Percentiles rank a stretch among this genome's conserved stretches.
Conservation (phyloP, 1,140 invertebrate species). For the Calephelis virginiensis region DNA sequence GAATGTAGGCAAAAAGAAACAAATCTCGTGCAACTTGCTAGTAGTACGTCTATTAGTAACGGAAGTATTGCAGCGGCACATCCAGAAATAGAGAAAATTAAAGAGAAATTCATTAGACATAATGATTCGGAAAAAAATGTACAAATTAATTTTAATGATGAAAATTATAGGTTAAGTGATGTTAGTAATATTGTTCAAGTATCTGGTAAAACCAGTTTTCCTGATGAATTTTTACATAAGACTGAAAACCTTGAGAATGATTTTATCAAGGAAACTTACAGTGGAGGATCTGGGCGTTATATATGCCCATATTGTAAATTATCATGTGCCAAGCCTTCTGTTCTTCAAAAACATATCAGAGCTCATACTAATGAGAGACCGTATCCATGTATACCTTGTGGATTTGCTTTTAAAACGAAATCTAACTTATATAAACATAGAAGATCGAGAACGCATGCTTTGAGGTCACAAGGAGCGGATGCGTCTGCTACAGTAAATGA, state of each 20-base stretch:
- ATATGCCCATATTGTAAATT: conserved; percentile 93
- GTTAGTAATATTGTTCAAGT: conserved; percentile 73
- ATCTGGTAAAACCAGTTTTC: conserved; percentile 73
- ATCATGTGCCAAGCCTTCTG: conserved; percentile 95
- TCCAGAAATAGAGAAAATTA: conserved; percentile 72
- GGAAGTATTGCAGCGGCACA: conserved; percentile 70
- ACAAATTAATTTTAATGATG: conserved; percentile 78
- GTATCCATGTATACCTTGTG: conserved; percentile 92
- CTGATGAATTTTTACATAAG: conserved; percentile 75
- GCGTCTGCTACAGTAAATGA: conserved; percentile 69
- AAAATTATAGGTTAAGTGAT: conserved; percentile 72
- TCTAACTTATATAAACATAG: conserved; percentile 96
- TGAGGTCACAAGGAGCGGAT: conserved; percentile 82
- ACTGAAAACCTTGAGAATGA: conserved; percentile 75
- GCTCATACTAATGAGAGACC: conserved; percentile 95
- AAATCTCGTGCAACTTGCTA: conserved; percentile 42
- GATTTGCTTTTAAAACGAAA: conserved; percentile 96
- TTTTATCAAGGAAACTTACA: conserved; percentile 73
- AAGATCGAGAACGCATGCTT: conserved; percentile 88
- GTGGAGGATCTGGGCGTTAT: conserved; percentile 80
- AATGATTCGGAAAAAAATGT: conserved; percentile 69
- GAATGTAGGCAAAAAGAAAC: conserved; percentile 63
- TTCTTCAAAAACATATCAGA: conserved; percentile 94
- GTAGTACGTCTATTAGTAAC: conserved; percentile 63
- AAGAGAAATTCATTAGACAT: conserved; percentile 51